Evolutionary conservation across 2,113 vertebrate genomes (phyloP).

Genomic region (Theropithecus gelada): DNA sequence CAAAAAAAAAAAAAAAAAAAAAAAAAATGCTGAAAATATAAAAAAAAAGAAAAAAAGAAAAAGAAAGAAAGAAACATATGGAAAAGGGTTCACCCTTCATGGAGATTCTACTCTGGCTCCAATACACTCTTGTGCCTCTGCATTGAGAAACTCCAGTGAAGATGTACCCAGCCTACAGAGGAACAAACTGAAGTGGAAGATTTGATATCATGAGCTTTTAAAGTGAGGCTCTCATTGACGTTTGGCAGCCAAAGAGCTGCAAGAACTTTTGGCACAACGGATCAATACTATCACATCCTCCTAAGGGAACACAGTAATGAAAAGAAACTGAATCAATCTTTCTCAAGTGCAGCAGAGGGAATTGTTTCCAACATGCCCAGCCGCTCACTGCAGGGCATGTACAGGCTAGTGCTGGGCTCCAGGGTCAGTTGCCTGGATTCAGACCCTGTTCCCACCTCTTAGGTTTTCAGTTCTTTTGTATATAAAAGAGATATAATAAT

Average conservation of each 20-base stretch:
- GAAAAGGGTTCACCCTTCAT: neutral
- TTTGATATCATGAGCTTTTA: neutral
- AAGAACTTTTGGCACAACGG: neutral
- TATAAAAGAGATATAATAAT: neutral
- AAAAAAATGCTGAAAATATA: too few relatives aligned
- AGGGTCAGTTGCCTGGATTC: neutral
- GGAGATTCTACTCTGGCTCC: neutral
- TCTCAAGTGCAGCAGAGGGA: neutral
- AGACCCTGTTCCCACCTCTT: neutral
- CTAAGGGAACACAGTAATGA: neutral
- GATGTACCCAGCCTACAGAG: neutral
- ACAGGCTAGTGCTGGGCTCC: neutral
- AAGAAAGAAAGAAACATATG: neutral
- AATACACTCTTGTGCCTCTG: rapidly evolving
- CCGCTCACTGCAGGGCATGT: rapidly evolving
- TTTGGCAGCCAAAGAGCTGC: neutral
- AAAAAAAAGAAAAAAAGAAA: too few relatives aligned
- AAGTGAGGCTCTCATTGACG: neutral
- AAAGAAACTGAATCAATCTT: neutral
- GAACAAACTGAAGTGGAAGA: neutral
- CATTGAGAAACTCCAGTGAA: neutral
- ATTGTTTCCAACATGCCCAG: neutral
- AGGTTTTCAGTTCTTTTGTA: neutral
- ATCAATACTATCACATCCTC: neutral
- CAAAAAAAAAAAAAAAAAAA: too few relatives aligned